Conservation (phyloP, 2,888 invertebrate species). For the Raillietiella orientalis region DNA sequence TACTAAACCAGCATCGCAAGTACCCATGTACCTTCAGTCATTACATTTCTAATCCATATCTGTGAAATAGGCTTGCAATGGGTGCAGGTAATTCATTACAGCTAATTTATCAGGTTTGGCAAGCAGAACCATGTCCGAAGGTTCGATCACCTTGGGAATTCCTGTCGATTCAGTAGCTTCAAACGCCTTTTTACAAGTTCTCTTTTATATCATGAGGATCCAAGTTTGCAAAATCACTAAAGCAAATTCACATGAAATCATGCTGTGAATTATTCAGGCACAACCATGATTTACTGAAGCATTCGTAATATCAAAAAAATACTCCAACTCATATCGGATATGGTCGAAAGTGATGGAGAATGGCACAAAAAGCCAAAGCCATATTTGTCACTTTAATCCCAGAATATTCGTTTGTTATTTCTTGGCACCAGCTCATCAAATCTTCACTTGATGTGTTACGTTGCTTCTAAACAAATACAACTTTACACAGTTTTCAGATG, state of each 20-base stretch:
- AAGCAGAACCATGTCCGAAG: constrained; percentile 60
- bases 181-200: constrained; percentile 65
- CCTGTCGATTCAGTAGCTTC: constrained; percentile 67
- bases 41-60: too few relatives aligned
- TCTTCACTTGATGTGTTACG: constrained; percentile 52
- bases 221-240: constrained; percentile 53
- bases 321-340: constrained; percentile 85
- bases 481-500: too few relatives aligned
- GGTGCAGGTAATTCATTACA: constrained; percentile 88
- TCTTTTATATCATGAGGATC: constrained; percentile 54
- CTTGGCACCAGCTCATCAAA: constrained; percentile 73
- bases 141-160: constrained; percentile 67
- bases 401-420: constrained; percentile 50
- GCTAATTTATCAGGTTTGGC: constrained; percentile 77
- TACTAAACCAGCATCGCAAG: too few relatives aligned
- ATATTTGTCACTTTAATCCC: constrained; percentile 69
- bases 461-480: too few relatives aligned
- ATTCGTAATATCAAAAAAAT: too few relatives aligned
- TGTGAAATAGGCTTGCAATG: constrained; percentile 71
- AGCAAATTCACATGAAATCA: too few relatives aligned
- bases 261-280: too few relatives aligned
- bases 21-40: too few relatives aligned
- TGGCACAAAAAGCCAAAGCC: constrained; percentile 75
- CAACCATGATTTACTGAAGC: too few relatives aligned
- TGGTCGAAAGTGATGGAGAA: constrained; percentile 68